Evolutionary conservation across 2,888 invertebrate genomes (phyloP), one percentile per base, ranked within the genome.

Genomic region (Myathropa florea): DNA sequence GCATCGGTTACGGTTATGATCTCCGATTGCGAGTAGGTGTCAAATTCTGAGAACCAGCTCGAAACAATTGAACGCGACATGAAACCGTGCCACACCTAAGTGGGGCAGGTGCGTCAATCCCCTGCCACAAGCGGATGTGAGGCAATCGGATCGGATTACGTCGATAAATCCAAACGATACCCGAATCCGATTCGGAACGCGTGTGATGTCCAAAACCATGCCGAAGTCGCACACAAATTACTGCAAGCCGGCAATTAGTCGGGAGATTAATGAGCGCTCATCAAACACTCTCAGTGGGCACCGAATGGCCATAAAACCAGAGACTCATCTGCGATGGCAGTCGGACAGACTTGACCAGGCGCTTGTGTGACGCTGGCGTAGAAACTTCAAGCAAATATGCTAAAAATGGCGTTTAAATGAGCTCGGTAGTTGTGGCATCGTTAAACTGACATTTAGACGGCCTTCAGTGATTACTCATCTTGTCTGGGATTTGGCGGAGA

Each of bases 241-340:
- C 46, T 18, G 18, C 57, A 18, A 39, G 65, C 60, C 39, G 24
- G 65, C 79, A 84, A 84, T 84, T 84, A 84, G 70, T 65, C 83
- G 39, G 60, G 65, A 84, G 83, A 84, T 84, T 84, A 39, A 84
- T 80, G 79, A 84, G 70, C 59, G 65, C 65, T 60, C 53, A 65
- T 83, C 78, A 72, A 64, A 4, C 63, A n/a, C 63, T 79, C 57
- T 60, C 26, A 67, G 71, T 71, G 14, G 77, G 63, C 70, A 83
- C 64, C 46, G 64, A 70, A 53, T 55, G 36, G 60, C 36, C 68
- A 46, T 75, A 30, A 63, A 46, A 23, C 10, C 65, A 28, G 28
- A 63, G 39, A 55, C 26, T 12, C 53, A 55, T 10, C 30, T 46
- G 26, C 57, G 46, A 33, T 18, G n/a, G 26, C 18, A 24, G 10